Base-by-base conservation (phyloP, 2,888 invertebrate species). In the Candidula unifasciata region DNA sequence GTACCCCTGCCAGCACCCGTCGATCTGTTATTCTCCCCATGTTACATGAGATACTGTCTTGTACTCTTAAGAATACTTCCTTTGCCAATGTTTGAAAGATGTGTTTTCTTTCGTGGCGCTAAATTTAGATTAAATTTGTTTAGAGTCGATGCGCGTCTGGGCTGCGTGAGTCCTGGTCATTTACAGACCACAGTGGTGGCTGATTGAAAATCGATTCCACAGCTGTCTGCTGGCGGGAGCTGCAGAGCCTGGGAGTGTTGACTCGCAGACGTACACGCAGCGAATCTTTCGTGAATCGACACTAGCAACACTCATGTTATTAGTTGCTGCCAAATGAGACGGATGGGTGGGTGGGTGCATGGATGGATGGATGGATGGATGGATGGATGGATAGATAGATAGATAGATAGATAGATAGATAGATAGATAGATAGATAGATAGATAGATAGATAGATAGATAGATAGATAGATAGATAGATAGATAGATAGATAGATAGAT, bases 381-480 rank as follows among this genome's bases (percentile, higher is more conserved):
- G n/a, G n/a, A n/a, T n/a, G n/a, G n/a, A n/a, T n/a, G n/a, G n/a
- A n/a, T n/a, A n/a, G 73, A 73, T 33, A 73, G 73, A 73, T 33
- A 73, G 73, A 33, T 33, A 73, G 21, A 18, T 27, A 74, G 74
- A 30, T 44, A 44, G 44, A 30, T 37, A 44, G 74, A 74, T 74
- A 74, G 44, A 74, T 37, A 74, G 74, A 44, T 44, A 74, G 74
- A 74, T 37, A 74, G 44, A 74, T 74, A 74, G 74, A 74, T 37
- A 74, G 44, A 74, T 44, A 44, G 74, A 74, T 74, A 74, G 74
- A 74, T 44, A 74, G 74, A 74, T 74, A 74, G 74, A 74, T 37
- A 74, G 44, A 74, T 44, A 74, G 74, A 74, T 44, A 74, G 44
- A 74, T 37, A 44, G 74, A 74, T 74, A 74, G 44, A 74, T 44